Base-by-base conservation (phyloP, 1,140 invertebrate species). In the Ephestia elutella region DNA sequence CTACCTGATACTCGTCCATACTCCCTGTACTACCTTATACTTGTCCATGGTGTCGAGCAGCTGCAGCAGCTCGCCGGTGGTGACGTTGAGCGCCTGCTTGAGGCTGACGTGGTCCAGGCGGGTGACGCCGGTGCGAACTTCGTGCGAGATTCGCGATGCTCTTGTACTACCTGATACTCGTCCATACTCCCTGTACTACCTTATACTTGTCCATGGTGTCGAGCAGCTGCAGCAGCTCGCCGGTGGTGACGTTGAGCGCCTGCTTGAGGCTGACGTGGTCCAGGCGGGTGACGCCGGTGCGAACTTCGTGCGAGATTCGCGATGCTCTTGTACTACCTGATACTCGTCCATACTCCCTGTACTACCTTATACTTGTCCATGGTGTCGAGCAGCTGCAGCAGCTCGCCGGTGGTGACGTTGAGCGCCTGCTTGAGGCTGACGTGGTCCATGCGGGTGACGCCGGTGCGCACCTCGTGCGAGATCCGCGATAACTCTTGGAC, bases 401-500 rank as follows among this genome's bases (percentile, higher is more conserved):
- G 78, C 62, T 90, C 89, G 3, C 90, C 80, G 13, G 89, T 87
- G 35, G 81, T 83, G 62, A 90, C 84, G 48, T 88, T 89, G 9
- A 93, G 81, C 13, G 92, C 90, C 60, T 90, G 89, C 10, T 86
- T 89, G 3, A 92, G 79, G 54, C 89, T 90, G 7, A 92, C 57
- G 7, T 66, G 78, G 21, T 90, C 86, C 0, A 91, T 63, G 10
- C 61, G 63, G 0, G 80, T 72, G 10, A 73, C 80, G 66, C 87
- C 77, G 19, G 85, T 80, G 32, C 89, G 88, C 8, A 90, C 73
- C 0, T 90, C 90, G 63, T 93, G 87, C 49, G 91, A 91, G 2
- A 93, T 57, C 0, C 78, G 71, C 0, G 80, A 82, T 55, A 94
- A 66, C 73, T 94, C 91, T 59, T 92, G 90, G 4, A 95, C 87